These are phyloP conservation scores for Melanostoma mellinum DNA, from an alignment of 2,888 invertebrate genomes.

Conservation along the genomic window DNA sequence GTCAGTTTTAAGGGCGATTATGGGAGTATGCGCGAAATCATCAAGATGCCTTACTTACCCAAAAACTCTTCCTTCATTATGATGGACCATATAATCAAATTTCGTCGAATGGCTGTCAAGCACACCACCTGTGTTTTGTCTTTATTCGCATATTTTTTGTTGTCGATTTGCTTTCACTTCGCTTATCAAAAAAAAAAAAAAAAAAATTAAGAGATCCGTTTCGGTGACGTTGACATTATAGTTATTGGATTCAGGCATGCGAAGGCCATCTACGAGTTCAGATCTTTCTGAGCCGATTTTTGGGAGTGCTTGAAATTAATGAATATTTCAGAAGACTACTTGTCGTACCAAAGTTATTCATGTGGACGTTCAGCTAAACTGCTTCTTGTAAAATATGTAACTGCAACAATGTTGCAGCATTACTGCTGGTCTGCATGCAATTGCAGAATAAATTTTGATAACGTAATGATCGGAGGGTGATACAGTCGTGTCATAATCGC, in stretches of 20 bases:
- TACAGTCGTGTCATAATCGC: background rate
- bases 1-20: constrained; percentile 3
- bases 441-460: constrained; percentile 34
- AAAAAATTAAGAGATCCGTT: background rate
- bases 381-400: constrained; percentile 28
- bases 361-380: constrained; percentile 17
- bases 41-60: constrained; percentile 31
- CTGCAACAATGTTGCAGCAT: constrained; percentile 46
- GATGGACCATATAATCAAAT: constrained; percentile 32
- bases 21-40: constrained; percentile 47
- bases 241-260: constrained; percentile 18
- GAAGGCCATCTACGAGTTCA: background rate
- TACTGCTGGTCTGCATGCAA: constrained; percentile 33
- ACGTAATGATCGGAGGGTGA: constrained; percentile 25
- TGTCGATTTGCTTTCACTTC: constrained; percentile 48
- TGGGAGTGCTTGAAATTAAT: background rate
- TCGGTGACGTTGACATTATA: constrained; percentile 14
- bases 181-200: background rate
- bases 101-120: constrained; percentile 18
- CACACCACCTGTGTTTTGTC: constrained; percentile 7
- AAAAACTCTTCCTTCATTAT: constrained; percentile 2
- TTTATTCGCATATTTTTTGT: background rate
- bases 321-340: constrained; percentile 1
- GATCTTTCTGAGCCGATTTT: constrained; percentile 17
- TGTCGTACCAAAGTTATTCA: constrained; percentile 6